A percentile compares a stretch with the other conserved stretches of the same genome.
Evolutionary conservation across 2,888 invertebrate genomes (phyloP).

Genomic region (Dryocosmus kuriphilus): DNA sequence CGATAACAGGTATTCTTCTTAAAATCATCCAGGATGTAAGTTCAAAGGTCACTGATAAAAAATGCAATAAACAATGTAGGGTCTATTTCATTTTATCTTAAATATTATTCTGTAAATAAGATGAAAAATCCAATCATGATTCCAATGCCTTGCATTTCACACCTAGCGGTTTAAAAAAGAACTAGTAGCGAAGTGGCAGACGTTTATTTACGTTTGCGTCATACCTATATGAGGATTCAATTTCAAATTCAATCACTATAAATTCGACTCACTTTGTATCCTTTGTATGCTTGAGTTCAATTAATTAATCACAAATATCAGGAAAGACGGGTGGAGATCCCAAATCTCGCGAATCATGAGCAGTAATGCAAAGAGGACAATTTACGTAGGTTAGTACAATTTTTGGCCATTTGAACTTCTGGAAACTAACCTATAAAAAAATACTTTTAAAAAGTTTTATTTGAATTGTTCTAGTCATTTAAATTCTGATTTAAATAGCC

Average conservation of each 20-base stretch:
- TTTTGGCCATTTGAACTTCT: background rate
- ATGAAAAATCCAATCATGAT: too few relatives aligned
- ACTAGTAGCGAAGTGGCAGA: too few relatives aligned
- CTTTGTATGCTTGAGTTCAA: too few relatives aligned
- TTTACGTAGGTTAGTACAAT: constrained; percentile 83
- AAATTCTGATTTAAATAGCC: background rate
- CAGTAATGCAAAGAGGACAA: constrained; percentile 87
- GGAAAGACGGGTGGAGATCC: too few relatives aligned
- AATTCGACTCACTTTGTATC: too few relatives aligned
- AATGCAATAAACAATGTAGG: background rate
- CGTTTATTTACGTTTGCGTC: too few relatives aligned
- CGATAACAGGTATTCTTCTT: background rate
- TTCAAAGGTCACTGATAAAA: background rate
- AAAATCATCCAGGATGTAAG: background rate
- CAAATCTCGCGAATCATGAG: constrained; percentile 71
- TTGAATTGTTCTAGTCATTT: background rate
- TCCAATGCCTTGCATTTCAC: too few relatives aligned
- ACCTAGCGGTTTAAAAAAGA: too few relatives aligned
- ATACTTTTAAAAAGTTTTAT: constrained; percentile 20
- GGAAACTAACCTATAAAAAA: constrained; percentile 42
- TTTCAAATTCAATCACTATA: too few relatives aligned
- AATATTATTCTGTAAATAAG: too few relatives aligned
- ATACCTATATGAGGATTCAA: too few relatives aligned
- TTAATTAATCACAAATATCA: too few relatives aligned
- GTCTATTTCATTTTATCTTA: background rate